A percentile compares a stretch with the other conserved stretches of the same genome.
These are phyloP conservation scores for Cyrtorhinus lividipennis DNA, from an alignment of 1,140 invertebrate genomes.

Conservation along the genomic window DNA sequence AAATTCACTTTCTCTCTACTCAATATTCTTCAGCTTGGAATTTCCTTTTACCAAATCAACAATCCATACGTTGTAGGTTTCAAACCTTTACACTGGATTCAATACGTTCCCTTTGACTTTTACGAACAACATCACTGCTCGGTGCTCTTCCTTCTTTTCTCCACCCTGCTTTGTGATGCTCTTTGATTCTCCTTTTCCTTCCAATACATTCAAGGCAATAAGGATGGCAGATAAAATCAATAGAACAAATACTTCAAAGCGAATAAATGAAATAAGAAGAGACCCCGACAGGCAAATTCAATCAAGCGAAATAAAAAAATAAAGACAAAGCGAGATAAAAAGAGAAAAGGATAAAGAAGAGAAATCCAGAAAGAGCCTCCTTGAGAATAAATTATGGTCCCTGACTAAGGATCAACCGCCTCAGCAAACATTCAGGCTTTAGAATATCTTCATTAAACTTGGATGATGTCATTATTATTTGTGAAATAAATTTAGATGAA, in stretches of 20 bases:
- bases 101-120: background rate
- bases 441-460: background rate
- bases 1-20: too few species aligned
- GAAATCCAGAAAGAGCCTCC: background rate
- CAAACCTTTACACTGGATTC: too few species aligned
- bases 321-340: constrained; percentile 13
- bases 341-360: background rate
- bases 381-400: background rate
- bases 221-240: constrained; percentile 6
- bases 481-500: background rate
- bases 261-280: constrained; percentile 12
- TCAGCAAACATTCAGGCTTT: background rate
- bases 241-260: constrained; percentile 16
- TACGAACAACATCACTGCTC: background rate
- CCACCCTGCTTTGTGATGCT: background rate
- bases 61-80: too few species aligned
- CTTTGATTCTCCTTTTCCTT: background rate
- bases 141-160: background rate
- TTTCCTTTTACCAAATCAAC: too few species aligned
- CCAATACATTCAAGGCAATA: background rate
- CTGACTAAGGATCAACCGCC: background rate
- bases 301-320: constrained; percentile 15
- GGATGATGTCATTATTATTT: background rate
- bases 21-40: too few species aligned
- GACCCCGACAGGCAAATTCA: constrained; percentile 10